Percentiles rank a stretch among this genome's conserved stretches.
phyloP scores from a whole-genome alignment of 2,888 invertebrate genomes.

The Polietes domitor region DNA sequence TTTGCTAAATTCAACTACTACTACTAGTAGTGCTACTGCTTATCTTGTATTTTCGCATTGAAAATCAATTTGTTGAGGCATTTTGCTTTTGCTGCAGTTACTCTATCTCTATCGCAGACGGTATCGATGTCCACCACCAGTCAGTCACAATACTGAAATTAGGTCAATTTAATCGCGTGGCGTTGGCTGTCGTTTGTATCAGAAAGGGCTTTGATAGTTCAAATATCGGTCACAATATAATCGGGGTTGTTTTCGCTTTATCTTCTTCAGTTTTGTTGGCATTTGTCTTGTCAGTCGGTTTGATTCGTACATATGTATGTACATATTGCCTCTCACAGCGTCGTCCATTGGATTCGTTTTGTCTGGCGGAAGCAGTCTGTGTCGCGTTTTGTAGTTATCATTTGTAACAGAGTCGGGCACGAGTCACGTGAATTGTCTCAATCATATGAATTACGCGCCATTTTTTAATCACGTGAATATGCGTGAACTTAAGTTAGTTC shows the following conservation, averaged over 20 bases:
- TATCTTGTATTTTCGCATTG: slow-evolving; percentile 53
- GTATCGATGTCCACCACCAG: slow-evolving; percentile 28
- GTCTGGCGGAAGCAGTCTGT: too few species aligned
- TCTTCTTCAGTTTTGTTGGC: background rate
- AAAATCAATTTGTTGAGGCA: slow-evolving; percentile 49
- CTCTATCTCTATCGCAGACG: slow-evolving; percentile 29
- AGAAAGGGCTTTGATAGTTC: slow-evolving; percentile 46
- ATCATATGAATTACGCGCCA: too few species aligned
- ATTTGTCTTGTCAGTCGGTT: background rate
- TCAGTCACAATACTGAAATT: slow-evolving; percentile 37
- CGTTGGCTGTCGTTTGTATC: slow-evolving; percentile 49
- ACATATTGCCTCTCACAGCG: background rate
- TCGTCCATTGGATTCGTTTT: too few species aligned
- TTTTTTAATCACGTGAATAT: too few species aligned
- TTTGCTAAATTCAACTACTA: slow-evolving; percentile 50
- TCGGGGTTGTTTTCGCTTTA: background rate
- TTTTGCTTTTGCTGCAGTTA: background rate
- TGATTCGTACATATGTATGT: background rate
- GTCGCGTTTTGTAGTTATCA: too few species aligned
- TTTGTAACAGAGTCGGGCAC: too few species aligned
- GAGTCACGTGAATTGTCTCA: too few species aligned
- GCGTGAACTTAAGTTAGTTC: too few species aligned
- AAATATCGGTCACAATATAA: slow-evolving; percentile 60
- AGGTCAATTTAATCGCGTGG: slow-evolving; percentile 68
- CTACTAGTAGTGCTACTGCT: too few species aligned